These are phyloP conservation scores for Xyrauchen texanus DNA, from an alignment of 2,113 vertebrate genomes.

Conservation along the genomic window DNA sequence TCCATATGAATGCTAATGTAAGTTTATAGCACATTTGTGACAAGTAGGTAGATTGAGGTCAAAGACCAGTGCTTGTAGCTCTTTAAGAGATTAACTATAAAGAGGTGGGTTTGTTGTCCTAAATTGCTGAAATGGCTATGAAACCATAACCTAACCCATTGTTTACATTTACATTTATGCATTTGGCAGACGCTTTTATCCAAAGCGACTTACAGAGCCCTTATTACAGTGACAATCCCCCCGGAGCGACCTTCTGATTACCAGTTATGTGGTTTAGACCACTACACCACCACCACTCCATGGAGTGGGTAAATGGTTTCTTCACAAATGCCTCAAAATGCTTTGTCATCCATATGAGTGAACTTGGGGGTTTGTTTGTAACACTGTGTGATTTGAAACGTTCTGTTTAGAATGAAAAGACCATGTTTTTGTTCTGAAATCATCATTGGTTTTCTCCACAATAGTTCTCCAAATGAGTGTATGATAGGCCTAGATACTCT, in stretches of 20 bases:
- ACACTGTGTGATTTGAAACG: constrained; percentile 35
- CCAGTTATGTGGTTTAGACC: too few species aligned
- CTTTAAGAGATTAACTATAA: constrained; percentile 3
- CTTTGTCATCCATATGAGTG: constrained; percentile 31
- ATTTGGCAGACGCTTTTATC: too few species aligned
- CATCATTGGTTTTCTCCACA: not conserved
- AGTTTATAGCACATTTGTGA: not conserved
- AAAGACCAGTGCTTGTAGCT: constrained; percentile 3
- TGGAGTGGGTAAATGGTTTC: not conserved
- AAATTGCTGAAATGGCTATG: constrained; percentile 10
- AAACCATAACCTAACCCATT: constrained; percentile 4
- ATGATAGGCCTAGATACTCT: constrained; percentile 17
- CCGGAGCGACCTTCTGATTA: too few species aligned
- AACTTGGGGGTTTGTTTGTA: constrained; percentile 5
- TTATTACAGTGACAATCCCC: too few species aligned
- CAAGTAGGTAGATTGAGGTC: not conserved
- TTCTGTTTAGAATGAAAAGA: constrained; percentile 1
- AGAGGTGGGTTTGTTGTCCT: not conserved
- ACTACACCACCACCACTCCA: too few species aligned
- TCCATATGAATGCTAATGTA: not conserved
- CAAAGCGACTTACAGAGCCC: too few species aligned
- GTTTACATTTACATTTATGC: not conserved
- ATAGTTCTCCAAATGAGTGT: constrained; percentile 13
- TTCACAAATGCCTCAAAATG: not conserved
- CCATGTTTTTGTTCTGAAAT: constrained; percentile 15